Evolutionary conservation across 2,113 vertebrate genomes (phyloP), one percentile per base, ranked within the genome.

Genomic region (Centrocercus urophasianus): DNA sequence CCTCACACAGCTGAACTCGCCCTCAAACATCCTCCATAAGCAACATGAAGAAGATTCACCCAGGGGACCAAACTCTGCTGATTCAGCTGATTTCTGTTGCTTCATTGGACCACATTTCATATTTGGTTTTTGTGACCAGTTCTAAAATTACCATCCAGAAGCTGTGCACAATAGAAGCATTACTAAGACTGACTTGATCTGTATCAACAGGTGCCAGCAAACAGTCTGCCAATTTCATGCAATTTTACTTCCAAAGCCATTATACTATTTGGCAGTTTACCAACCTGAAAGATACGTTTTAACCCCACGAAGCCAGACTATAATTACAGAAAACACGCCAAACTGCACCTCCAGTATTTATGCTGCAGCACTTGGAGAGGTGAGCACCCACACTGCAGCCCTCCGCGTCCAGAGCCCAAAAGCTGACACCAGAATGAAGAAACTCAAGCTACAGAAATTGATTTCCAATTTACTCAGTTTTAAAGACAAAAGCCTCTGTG

Each of bases 131-230:
- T 30, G 64, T 57, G 86, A 67, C 25, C 80, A 92, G 74, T 77
- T 80, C 52, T 1, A 87, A 90, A 78, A 78, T 75, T 64, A 16
- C 65, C 30, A 50, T 17, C 28, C 82, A 12, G 25, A 72, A 91
- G 80, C 83, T 19, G 63, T 0, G 43, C 83, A 90, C 87, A 79
- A 89, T 60, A 32, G 84, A 0, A 47, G 89, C 69, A 67, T 82
- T 67, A 89, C 42, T 8, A 63, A 81, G 76, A 66, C 70, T 24
- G 66, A 74, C 92, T 75, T 20, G 65, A 86, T 34, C 93, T 73
- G 10, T 22, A 72, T 13, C 91, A 95, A 93, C 91, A 95, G 95
- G 96, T 95, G 95, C 93, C 88, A 93, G 90, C 89, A 66, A 72
- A 86, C 1, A 38, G 38, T 4, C 82, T 83, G 69, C 88, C 87